Conservation (phyloP, 2,888 invertebrate genomes). For the Drosophila demipolita region DNA sequence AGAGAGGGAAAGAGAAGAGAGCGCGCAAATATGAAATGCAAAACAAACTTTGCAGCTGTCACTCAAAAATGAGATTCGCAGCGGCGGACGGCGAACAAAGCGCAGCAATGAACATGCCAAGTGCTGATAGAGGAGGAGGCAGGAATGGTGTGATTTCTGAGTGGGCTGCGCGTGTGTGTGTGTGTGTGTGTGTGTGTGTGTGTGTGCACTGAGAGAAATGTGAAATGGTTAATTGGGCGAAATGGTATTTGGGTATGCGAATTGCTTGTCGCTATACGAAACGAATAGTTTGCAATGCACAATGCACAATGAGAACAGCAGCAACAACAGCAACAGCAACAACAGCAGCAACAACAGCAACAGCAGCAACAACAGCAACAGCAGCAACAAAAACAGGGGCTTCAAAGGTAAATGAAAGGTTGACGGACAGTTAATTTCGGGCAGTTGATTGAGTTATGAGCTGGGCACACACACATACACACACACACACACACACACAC, state of each 20-base stretch:
- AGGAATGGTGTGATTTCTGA: background rate
- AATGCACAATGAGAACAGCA: too few relatives aligned
- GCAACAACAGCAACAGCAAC: constrained; percentile 9
- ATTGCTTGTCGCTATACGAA: constrained; percentile 47
- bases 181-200: background rate
- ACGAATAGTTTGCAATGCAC: constrained; percentile 39
- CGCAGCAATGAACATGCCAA: constrained; percentile 51
- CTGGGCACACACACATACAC: constrained; percentile 20
- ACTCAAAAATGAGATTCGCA: constrained; percentile 77
- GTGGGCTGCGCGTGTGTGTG: constrained; percentile 16
- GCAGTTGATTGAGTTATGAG: constrained; percentile 66
- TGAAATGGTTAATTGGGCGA: constrained; percentile 70
- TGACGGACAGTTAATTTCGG: constrained; percentile 75
- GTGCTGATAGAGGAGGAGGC: constrained; percentile 8
- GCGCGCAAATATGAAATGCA: constrained; percentile 79
- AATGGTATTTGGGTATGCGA: constrained; percentile 65
- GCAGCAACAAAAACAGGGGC: constrained; percentile 28
- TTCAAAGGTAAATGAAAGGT: constrained; percentile 71
- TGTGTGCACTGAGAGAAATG: constrained; percentile 70
- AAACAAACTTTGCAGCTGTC: constrained; percentile 81
- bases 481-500: background rate
- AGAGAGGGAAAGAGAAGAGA: constrained; percentile 16
- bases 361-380: constrained; percentile 26
- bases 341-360: background rate
- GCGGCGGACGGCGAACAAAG: constrained; percentile 60